These are phyloP conservation scores for Habropoda laboriosa DNA, from an alignment of 1,140 invertebrate genomes.

Conservation along the genomic window DNA sequence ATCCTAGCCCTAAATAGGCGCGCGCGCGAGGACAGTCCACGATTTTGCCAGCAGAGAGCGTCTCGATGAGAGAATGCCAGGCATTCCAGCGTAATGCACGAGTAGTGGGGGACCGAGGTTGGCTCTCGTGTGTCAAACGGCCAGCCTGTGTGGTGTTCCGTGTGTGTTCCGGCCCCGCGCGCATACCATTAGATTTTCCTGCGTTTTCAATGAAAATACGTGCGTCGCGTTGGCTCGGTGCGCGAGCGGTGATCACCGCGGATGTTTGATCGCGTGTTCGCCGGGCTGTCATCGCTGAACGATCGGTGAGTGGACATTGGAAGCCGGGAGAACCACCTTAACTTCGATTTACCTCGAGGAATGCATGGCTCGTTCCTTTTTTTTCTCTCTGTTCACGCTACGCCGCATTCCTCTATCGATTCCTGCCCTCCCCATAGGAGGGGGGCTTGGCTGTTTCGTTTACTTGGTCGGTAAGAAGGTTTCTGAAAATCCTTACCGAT, in stretches of 20 bases:
- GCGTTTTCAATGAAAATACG: conserved; percentile 76
- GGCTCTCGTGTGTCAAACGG: conserved; percentile 78
- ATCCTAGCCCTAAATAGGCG: too few relatives aligned
- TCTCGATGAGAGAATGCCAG: conserved; percentile 67
- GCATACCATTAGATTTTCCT: conserved; percentile 76
- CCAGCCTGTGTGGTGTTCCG: conserved; percentile 70
- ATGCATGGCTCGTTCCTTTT: conserved; percentile 56
- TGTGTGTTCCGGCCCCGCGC: conserved; percentile 73
- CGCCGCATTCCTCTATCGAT: conserved; percentile 81
- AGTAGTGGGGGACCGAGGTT: conserved; percentile 61
- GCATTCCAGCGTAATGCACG: conserved; percentile 77
- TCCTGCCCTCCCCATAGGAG: conserved; percentile 51
- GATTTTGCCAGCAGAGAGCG: conserved; percentile 75
- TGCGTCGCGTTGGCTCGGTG: conserved; percentile 30
- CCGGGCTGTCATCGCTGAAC: conserved; percentile 46
- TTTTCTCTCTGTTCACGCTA: conserved; percentile 71
- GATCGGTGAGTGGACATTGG: conserved; percentile 41
- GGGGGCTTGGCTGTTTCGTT: background rate
- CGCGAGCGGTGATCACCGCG: conserved; percentile 34
- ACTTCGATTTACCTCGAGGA: conserved; percentile 55
- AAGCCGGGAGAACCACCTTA: conserved; percentile 32
- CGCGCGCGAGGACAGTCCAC: conserved; percentile 48
- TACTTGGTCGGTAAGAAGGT: conserved; percentile 12
- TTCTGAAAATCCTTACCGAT: background rate
- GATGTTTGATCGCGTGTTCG: conserved; percentile 33